Evolutionary conservation across 2,797 vertebrate genomes (phyloP).

Genomic region (Neomorphus geoffroyi): DNA sequence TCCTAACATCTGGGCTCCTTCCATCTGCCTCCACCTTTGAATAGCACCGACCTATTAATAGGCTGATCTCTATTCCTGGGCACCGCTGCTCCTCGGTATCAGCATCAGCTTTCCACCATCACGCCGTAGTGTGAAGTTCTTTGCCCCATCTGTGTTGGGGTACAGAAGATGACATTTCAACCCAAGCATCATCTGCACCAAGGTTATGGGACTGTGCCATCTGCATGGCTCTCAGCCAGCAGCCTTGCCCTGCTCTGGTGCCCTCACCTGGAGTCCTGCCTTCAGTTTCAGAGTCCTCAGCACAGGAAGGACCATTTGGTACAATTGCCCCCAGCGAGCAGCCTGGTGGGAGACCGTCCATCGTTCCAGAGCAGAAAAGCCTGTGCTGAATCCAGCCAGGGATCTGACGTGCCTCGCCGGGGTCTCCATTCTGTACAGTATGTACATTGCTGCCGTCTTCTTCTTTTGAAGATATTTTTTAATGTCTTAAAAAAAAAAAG

Average conservation of each 20-base stretch:
- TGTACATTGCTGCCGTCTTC: conserved; percentile 53
- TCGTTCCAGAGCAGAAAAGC: not conserved
- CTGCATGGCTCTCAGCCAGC: not conserved
- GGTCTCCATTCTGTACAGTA: conserved; percentile 25
- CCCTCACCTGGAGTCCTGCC: no score
- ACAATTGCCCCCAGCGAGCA: not conserved
- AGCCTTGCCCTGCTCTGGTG: not conserved
- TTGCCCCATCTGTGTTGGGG: accelerated
- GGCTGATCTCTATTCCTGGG: not conserved
- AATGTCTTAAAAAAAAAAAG: conserved; percentile 68
- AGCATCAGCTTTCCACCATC: not conserved
- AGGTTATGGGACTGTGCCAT: not conserved
- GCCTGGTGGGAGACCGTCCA: not conserved
- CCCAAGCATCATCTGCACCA: not conserved
- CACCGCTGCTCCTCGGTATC: not conserved
- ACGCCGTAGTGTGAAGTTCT: accelerated
- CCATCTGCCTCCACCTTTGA: not conserved
- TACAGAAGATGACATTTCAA: not conserved
- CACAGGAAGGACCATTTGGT: not conserved
- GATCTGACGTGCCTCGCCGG: not conserved
- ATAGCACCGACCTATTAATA: no score
- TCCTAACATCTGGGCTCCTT: not conserved
- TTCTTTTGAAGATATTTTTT: conserved; percentile 80
- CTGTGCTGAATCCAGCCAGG: not conserved
- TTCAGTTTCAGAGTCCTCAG: no score